These are phyloP conservation scores for Varroa destructor DNA, from an alignment of 1,140 invertebrate genomes.

Conservation along the genomic window DNA sequence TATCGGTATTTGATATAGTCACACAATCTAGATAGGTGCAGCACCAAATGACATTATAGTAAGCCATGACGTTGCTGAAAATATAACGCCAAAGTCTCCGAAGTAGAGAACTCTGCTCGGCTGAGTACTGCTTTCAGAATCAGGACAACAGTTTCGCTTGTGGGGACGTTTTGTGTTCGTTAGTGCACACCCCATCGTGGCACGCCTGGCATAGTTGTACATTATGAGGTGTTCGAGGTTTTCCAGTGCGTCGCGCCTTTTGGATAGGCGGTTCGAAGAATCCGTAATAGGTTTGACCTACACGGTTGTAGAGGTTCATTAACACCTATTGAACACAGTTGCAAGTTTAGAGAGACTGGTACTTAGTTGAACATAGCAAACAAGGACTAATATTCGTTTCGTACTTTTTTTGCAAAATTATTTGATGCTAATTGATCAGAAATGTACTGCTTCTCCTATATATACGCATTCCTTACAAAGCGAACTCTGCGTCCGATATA, in stretches of 20 bases:
- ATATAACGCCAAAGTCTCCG: too few species aligned
- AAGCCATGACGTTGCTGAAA: too few species aligned
- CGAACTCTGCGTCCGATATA: too few species aligned
- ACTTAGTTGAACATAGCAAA: neutral
- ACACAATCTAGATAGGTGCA: too few species aligned
- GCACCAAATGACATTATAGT: too few species aligned
- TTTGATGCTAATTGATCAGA: neutral
- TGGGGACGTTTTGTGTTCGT: conserved; percentile 11
- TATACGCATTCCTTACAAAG: too few species aligned
- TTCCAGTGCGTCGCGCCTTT: conserved; percentile 42
- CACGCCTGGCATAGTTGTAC: conserved; percentile 44
- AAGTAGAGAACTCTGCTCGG: too few species aligned
- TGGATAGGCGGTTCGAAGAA: conserved; percentile 41
- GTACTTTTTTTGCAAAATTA: neutral
- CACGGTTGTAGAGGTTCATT: conserved; percentile 42
- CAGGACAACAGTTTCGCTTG: neutral
- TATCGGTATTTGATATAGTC: too few species aligned
- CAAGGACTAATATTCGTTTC: too few species aligned
- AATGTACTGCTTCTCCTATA: neutral
- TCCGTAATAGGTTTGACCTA: conserved; percentile 45
- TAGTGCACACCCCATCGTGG: conserved; percentile 42
- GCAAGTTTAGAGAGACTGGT: neutral
- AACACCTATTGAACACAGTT: conserved; percentile 39
- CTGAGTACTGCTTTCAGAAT: neutral
- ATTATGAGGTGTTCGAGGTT: conserved; percentile 44